phyloP scores from a whole-genome alignment of 2,113 vertebrate genomes.

The Hippocampus comes region DNA sequence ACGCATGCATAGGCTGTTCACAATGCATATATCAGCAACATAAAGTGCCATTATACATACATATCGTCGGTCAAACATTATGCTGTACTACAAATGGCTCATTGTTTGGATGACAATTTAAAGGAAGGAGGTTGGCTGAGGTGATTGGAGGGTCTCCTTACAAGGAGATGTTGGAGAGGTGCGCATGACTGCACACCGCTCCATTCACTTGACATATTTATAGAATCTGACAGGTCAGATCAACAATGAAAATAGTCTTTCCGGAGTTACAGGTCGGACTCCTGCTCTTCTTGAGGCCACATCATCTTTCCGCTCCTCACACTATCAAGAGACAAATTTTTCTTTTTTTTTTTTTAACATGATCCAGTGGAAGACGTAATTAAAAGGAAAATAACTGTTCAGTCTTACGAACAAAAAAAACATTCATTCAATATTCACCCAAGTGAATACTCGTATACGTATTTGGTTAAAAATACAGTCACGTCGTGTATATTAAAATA shows the following conservation, averaged over 20 bases:
- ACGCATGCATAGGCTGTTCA: neutral
- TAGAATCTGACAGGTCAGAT: constrained; percentile 12
- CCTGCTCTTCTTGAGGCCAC: neutral
- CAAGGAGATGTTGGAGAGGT: constrained; percentile 43
- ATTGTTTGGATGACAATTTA: constrained; percentile 35
- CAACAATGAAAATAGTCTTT: neutral
- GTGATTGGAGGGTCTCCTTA: constrained; percentile 42
- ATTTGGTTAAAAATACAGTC: constrained; percentile 33
- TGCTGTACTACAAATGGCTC: constrained; percentile 3
- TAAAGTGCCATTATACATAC: neutral
- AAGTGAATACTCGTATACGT: constrained; percentile 4
- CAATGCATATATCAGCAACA: constrained; percentile 5
- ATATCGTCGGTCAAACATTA: neutral
- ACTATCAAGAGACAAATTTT: constrained; percentile 31
- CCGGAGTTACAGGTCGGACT: neutral
- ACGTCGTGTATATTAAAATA: constrained; percentile 27
- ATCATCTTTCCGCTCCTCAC: constrained; percentile 15
- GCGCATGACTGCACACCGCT: constrained; percentile 17
- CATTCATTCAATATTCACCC: neutral
- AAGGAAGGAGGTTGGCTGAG: constrained; percentile 13
- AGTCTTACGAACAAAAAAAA: neutral
- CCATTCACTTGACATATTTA: constrained; percentile 10
- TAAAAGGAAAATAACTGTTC: neutral
- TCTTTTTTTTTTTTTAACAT: neutral
- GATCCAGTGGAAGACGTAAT: neutral